Base-by-base conservation (phyloP, 1,140 invertebrate genomes). In the Pachypeltis micranthus region DNA sequence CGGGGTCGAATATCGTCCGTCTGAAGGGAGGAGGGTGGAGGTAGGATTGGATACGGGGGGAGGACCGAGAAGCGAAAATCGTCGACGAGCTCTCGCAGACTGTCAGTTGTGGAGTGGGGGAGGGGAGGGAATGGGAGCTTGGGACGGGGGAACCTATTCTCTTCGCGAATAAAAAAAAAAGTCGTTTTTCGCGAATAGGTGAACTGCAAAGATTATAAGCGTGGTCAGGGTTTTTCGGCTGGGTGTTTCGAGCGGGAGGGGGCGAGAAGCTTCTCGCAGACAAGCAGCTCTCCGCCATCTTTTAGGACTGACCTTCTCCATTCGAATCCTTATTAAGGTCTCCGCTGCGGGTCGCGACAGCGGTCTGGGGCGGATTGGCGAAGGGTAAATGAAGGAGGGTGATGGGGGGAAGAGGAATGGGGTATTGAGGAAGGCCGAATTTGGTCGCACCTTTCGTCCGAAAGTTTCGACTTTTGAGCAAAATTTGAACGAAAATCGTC, bases 211-310 rank as follows among this genome's bases (percentile, higher is more conserved):
- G 54, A 56, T 19, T 57, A 63, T 63, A 63, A 63, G 54, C 58
- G 55, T 63, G 62, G 62, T 63, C 62, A 63, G 62, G 57, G 57
- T 59, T 59, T 28, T 28, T n/a, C 44, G 44, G n/a, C 44, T 19
- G 24, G 44, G 24, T n/a, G 44, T n/a, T n/a, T n/a, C n/a, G n/a
- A n/a, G n/a, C n/a, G n/a, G 47, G 47, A 51, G 47, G 47, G 47
- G 12, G 31, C 7, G 16, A 16, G 7, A 7, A 16, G 31, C 31
- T 39, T 39, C 7, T 7, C 47, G 12, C 7, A 51, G 47, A 51
- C 47, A n/a, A 39, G n/a, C n/a, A n/a, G n/a, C n/a, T n/a, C 12
- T 21, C 57, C 26, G 57, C 57, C 57, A 59, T 59, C 57, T 59
- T 59, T 47, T 59, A 56, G 54, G 57, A 14, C 57, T 59, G 57